Evolutionary conservation across 2,797 vertebrate species (phyloP), one percentile per base, ranked within the genome.

Genomic region (Malurus leucopterus): DNA sequence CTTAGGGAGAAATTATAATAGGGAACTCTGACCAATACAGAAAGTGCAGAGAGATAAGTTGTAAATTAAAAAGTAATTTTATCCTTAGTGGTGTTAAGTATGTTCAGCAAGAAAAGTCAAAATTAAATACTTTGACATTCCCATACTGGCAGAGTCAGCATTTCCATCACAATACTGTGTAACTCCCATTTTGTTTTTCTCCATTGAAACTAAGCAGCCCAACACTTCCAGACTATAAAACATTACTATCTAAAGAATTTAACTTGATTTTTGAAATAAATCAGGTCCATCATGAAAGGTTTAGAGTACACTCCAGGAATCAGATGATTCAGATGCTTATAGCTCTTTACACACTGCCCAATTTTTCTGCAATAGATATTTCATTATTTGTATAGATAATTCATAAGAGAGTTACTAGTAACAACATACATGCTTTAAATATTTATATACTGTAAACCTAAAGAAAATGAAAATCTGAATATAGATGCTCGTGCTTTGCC

Each of bases 11-110:
- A 94, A 90, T 92, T 91, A 84, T 63, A 93, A 58, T 19, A 73
- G 73, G 53, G 86, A 92, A 92, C 72, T 88, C 70, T 86, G 89
- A 85, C 84, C 91, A 88, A 86, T 91, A 91, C 69, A 91, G 91
- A 88, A 93, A 81, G 84, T 87, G 64, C 27, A 90, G 79, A 95
- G 62, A 95, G 86, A 93, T 93, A 93, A 95, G 51, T 20, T 91
- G 86, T 88, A 92, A 95, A 94, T 95, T 94, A 95, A 93, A 93
- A 91, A 51, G 82, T 70, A 94, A 93, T 89, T 93, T 89, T 89
- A 89, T 84, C 68, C 81, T 92, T 84, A 83, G 67, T 59, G 11
- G 65, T 80, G 81, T 79, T 91, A 93, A 93, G 54, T 89, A 92
- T 18, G 26, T 72, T 32, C 50, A 93, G 78, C 38, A 92, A 78